phyloP scores from a whole-genome alignment of 2,888 invertebrate genomes.

The Charanyca ferruginea region DNA sequence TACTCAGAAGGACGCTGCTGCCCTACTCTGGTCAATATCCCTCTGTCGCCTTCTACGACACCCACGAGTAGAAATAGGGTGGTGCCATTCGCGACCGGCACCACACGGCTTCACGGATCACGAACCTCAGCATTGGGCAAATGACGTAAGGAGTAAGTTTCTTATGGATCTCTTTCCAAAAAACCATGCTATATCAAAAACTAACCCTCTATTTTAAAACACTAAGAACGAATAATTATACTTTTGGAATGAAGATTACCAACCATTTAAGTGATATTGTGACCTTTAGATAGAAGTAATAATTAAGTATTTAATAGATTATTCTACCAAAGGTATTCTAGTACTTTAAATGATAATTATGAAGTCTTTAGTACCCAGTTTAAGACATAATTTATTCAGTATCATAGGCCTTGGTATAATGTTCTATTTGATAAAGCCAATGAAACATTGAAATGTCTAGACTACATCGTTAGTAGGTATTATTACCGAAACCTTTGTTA shows the following conservation, averaged over 20 bases:
- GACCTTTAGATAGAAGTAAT: background rate
- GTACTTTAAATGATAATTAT: constrained; percentile 26
- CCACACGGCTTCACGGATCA: too few relatives aligned
- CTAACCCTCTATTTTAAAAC: too few relatives aligned
- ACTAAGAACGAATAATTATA: background rate
- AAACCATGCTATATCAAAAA: too few relatives aligned
- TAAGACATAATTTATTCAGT: constrained; percentile 43
- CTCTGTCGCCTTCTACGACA: too few relatives aligned
- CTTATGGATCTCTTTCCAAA: too few relatives aligned
- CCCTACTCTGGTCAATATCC: too few relatives aligned
- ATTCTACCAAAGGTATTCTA: constrained; percentile 1
- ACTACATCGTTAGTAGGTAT: constrained; percentile 11
- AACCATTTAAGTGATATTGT: constrained; percentile 7
- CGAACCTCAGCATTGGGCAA: too few relatives aligned
- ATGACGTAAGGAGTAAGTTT: too few relatives aligned
- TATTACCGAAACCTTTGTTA: constrained; percentile 15
- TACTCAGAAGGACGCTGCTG: too few relatives aligned
- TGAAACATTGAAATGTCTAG: constrained; percentile 50
- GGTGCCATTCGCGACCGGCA: too few relatives aligned
- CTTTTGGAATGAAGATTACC: background rate
- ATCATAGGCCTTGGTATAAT: constrained; percentile 6
- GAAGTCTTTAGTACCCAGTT: background rate
- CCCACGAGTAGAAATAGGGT: too few relatives aligned
- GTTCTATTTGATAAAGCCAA: constrained; percentile 29
- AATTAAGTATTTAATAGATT: constrained; percentile 12